Conservation (phyloP, 2,888 invertebrate genomes). For the Dasysyrphus tricinctus region DNA sequence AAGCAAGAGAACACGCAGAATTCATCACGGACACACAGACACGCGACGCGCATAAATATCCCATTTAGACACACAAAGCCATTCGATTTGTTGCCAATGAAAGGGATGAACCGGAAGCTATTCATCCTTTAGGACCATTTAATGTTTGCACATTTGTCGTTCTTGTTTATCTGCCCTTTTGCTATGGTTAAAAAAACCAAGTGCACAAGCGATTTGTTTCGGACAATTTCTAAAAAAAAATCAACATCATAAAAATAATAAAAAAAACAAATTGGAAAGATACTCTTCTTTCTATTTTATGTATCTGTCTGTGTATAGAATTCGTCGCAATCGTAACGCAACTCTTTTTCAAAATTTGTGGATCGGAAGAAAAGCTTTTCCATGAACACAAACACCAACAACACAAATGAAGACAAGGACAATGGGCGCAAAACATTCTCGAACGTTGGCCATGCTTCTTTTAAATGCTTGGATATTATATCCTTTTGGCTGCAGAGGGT, state of each 20-base stretch:
- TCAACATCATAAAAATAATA: constrained; percentile 4
- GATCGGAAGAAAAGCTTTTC: constrained; percentile 42
- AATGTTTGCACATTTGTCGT: constrained; percentile 74
- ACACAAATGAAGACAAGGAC: constrained; percentile 4
- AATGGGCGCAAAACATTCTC: constrained; percentile 50
- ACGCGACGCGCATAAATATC: constrained; percentile 76
- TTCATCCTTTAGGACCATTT: constrained; percentile 74
- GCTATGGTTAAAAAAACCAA: constrained; percentile 64
- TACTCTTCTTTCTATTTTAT: neutral
- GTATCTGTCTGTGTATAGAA: constrained; percentile 17
- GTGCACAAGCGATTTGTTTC: constrained; percentile 71
- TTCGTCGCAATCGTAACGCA: constrained; percentile 32
- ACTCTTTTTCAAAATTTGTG: constrained; percentile 62
- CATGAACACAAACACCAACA: constrained; percentile 3
- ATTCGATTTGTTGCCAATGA: constrained; percentile 75
- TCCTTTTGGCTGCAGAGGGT: constrained; percentile 58
- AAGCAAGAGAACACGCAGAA: constrained; percentile 41
- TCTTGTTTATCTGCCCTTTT: constrained; percentile 69
- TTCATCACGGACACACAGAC: constrained; percentile 72
- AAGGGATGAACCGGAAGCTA: constrained; percentile 74
- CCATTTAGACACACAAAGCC: constrained; percentile 75
- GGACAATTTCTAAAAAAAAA: constrained; percentile 60
- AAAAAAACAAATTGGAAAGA: constrained; percentile 23
- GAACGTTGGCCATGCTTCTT: constrained; percentile 61
- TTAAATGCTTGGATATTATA: constrained; percentile 62